Evolutionary conservation across 1,140 invertebrate genomes (phyloP), one percentile per base, ranked within the genome.

Genomic region (Bradynema listronoti): DNA sequence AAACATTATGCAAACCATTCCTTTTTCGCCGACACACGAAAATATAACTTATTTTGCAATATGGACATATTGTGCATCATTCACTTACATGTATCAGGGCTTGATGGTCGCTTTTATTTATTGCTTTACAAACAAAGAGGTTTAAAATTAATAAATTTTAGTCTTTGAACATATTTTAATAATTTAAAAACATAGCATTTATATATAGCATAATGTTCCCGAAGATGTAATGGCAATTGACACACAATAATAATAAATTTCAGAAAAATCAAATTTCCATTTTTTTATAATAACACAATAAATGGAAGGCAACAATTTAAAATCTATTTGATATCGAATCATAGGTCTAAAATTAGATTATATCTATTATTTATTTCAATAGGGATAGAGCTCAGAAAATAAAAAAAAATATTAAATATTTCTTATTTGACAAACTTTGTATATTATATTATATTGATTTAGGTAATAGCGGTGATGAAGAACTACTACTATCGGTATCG

Each of bases 21-120:
- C 76, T 9, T 78, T 77, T 32, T 65, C 68, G 29, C 76, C 76
- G 11, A 77, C 76, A 33, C 68, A 73, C n/a, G 72, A 78, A 32
- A 77, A 77, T 60, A 77, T 77, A 45, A 78, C 75, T 45, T 69
- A 72, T 42, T 77, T 77, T 56, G 74, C 74, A 16, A 68, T 77
- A 29, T 77, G 74, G 73, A 77, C 75, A 2, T 77, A 78, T 51
- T 58, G 51, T 49, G 75, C 75, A 29, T 78, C 77, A 16, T 72
- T 78, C 57, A 69, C 72, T 14, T 78, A 78, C 55, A 78, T 78
- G 77, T 77, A 73, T 54, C 75, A 77, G 53, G 75, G 75, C 34
- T 52, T 77, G 7, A 70, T 77, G 56, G 76, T 77, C 56, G 50
- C 77, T 6, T 75, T 79, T 39, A 78, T 77, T 33, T 77, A 77